These are phyloP conservation scores for Rhodophaea formosa DNA, from an alignment of 2,888 invertebrate species.

Conservation along the genomic window DNA sequence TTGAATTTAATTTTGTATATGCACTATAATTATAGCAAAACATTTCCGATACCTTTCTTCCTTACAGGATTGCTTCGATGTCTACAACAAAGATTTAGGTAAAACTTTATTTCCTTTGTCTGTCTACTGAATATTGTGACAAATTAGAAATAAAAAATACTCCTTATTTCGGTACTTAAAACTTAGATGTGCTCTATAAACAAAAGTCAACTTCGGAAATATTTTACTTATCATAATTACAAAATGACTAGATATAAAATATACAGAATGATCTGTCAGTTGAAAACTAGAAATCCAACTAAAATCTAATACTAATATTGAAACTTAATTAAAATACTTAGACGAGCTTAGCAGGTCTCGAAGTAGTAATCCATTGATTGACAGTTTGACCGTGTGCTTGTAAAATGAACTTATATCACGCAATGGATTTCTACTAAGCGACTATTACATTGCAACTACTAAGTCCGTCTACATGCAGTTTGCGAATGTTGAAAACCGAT, in stretches of 20 bases:
- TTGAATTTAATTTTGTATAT: not conserved
- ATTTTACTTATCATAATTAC: not conserved
- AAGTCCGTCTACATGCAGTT: not conserved
- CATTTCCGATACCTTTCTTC: not conserved
- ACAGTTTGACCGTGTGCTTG: too few species aligned
- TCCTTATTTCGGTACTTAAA: too few species aligned
- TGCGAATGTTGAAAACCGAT: slow-evolving; percentile 1
- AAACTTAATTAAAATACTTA: not conserved
- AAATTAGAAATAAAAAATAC: not conserved
- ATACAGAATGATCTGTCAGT: not conserved
- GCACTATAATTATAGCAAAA: not conserved
- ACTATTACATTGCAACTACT: too few species aligned
- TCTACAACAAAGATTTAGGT: not conserved
- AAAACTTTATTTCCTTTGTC: not conserved
- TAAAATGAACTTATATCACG: too few species aligned
- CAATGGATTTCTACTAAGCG: too few species aligned
- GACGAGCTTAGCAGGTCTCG: not conserved
- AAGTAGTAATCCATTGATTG: too few species aligned
- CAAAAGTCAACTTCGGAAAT: too few species aligned
- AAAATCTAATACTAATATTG: not conserved
- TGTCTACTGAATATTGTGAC: not conserved
- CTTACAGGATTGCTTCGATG: not conserved
- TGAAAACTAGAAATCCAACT: not conserved
- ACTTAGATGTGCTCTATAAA: too few species aligned
- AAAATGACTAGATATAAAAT: not conserved